Base-by-base conservation (phyloP, 2,797 vertebrate species). In the Odontamblyopus rebecca region DNA sequence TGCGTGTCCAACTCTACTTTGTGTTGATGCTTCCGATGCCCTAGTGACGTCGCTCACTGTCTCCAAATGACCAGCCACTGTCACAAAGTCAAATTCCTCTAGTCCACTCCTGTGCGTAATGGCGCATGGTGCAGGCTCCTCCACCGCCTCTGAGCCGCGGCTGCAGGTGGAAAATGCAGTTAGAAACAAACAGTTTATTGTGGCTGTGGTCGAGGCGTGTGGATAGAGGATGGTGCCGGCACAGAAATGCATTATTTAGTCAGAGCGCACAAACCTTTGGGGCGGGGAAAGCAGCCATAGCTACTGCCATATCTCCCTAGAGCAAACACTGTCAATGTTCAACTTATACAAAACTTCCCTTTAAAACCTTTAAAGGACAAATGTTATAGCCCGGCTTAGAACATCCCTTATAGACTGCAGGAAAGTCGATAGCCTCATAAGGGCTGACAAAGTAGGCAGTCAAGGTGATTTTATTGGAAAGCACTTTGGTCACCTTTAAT, bases 221-320 rank as follows among this genome's bases (percentile, higher is more conserved):
- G 63, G 80, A 19, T 29, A 54, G 78, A 78, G 77, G 72, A 68
- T 80, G 44, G 82, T 72, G 50, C 70, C 56, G 77, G 68, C 18
- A 74, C 70, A 69, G 67, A 78, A 81, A 84, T 79, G 70, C 77
- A 85, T 85, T 78, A 88, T 83, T 87, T 81, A 84, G 65, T 53
- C 70, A 54, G 74, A 38, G 76, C 67, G 79, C 9, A n/a, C 74
- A 64, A 66, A 77, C 73, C 74, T 77, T 66, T 64, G 70, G 78
- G 82, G 84, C 62, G 76, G 84, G 72, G 80, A 76, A 75, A 85
- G 71, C 3, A 3, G 64, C 30, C 19, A 35, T 6, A 3, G 1
- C 23, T 13, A 7, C 70, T 32, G 64, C 19, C 30, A 23, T 1
- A 35, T 63, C 57, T 50, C 23, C 23, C 13, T 23, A 70, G 54